Conservation (phyloP, 2,797 vertebrate genomes). For the Phoxinus dragarum region DNA sequence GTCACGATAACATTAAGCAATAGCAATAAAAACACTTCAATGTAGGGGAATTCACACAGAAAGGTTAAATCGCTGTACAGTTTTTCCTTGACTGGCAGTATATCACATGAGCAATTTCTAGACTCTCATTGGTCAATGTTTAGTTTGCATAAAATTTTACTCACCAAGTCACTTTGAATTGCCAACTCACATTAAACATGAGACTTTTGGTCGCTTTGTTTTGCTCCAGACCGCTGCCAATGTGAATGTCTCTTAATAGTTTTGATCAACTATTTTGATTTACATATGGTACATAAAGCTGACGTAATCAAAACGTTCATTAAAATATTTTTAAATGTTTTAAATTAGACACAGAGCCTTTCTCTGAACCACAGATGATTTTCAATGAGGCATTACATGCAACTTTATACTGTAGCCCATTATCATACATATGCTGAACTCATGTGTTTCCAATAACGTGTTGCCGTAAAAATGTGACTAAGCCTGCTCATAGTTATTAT, state of each 20-base stretch:
- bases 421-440: slow-evolving; percentile 9
- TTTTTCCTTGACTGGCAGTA: background rate
- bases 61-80: background rate
- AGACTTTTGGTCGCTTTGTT: background rate
- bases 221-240: background rate
- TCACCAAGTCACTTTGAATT: background rate
- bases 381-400: slow-evolving; percentile 22
- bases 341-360: slow-evolving; percentile 7
- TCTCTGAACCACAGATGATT: slow-evolving; percentile 27
- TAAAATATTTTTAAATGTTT: slow-evolving; percentile 25
- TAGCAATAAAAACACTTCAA: background rate
- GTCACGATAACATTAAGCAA: background rate
- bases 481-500: slow-evolving; percentile 22
- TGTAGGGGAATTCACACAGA: background rate
- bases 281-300: background rate
- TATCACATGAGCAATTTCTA: background rate
- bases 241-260: background rate
- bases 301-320: slow-evolving; percentile 1
- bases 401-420: slow-evolving; percentile 3
- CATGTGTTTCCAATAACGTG: slow-evolving; percentile 26
- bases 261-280: background rate
- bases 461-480: background rate
- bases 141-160: background rate
- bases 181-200: background rate
- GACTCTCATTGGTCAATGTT: background rate